These are phyloP conservation scores for Galago senegalensis DNA, from an alignment of 2,797 vertebrate species.

Conservation along the genomic window DNA sequence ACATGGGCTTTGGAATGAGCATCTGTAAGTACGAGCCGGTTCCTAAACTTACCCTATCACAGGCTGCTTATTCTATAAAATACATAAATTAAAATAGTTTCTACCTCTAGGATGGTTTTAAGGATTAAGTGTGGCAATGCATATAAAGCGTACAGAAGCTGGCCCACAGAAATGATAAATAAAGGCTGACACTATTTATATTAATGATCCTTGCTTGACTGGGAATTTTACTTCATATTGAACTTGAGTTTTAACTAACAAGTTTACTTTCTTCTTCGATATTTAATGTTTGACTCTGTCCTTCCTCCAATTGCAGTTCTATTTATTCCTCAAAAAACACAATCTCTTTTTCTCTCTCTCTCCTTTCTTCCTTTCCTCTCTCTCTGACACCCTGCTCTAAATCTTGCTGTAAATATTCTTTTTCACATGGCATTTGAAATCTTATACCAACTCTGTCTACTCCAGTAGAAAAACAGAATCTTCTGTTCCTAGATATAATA, in stretches of 20 bases:
- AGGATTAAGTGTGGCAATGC: not conserved
- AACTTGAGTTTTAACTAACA: not conserved
- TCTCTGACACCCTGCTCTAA: not conserved
- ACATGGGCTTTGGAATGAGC: not conserved
- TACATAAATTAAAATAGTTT: not conserved
- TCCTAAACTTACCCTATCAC: not conserved
- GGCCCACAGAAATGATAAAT: not conserved
- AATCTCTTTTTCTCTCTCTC: not conserved
- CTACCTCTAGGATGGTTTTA: not conserved
- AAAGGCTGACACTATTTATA: not conserved
- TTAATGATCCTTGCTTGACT: not conserved
- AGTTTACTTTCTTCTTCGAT: not conserved
- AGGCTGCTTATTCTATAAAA: not conserved
- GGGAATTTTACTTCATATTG: not conserved
- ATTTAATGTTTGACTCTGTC: not conserved
- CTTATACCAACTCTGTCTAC: not conserved
- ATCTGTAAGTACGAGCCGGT: not conserved
- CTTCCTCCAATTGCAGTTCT: not conserved
- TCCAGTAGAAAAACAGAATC: not conserved
- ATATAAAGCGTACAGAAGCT: not conserved
- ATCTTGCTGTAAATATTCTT: not conserved
- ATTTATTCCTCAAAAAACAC: conserved; percentile 32
- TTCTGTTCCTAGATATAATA: not conserved
- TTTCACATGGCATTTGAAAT: not conserved
- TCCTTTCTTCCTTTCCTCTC: not conserved